Percentiles rank a stretch among this genome's conserved stretches.
Conservation (phyloP, 1,140 invertebrate species). For the Liolophura sinensis region DNA sequence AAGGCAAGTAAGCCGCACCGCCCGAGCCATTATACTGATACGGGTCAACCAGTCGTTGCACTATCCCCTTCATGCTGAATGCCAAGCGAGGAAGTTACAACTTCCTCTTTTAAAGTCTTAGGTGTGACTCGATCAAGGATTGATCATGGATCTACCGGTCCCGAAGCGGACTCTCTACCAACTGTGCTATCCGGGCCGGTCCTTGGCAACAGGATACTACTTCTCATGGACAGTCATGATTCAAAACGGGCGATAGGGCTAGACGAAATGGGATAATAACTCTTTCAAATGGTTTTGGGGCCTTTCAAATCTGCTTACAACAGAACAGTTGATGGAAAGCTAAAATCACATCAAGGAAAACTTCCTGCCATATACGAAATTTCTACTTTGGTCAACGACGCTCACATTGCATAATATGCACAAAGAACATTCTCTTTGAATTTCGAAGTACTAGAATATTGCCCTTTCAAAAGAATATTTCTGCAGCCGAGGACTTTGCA, state of each 20-base stretch:
- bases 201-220: constrained; percentile 23
- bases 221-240: constrained; percentile 27
- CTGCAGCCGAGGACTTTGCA: constrained; percentile 2
- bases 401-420: constrained; percentile 2
- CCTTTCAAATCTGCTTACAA: constrained; percentile 27
- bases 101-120: no score
- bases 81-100: no score
- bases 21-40: no score
- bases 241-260: constrained; percentile 33
- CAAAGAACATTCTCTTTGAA: constrained; percentile 5
- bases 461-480: constrained; percentile 5
- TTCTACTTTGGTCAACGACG: constrained; percentile 3
- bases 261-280: constrained; percentile 27
- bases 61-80: no score
- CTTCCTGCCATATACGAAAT: constrained; percentile 61
- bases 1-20: no score
- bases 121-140: no score
- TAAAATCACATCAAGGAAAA: constrained; percentile 58
- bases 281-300: constrained; percentile 13
- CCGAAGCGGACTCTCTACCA: no score
- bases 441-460: constrained; percentile 9
- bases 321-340: constrained; percentile 58
- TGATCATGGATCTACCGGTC: no score
- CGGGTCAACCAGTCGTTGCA: no score
- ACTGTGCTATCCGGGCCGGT: constrained; percentile 34